Conservation (phyloP, 2,888 invertebrate genomes). For the Chalcosyrphus nemorum region DNA sequence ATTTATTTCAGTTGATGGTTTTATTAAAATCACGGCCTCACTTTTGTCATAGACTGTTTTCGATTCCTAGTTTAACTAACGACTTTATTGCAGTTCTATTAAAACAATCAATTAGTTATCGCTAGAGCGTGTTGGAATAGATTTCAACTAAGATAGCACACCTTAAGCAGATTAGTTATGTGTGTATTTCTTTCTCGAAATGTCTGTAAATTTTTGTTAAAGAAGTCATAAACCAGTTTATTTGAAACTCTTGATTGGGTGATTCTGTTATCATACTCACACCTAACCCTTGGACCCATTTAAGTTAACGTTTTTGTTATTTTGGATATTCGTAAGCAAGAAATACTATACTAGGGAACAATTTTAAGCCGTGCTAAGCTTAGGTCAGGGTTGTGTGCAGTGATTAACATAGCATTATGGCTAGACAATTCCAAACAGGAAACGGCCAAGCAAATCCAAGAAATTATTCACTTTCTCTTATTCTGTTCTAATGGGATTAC, state of each 20-base stretch:
- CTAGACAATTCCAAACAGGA: too few species aligned
- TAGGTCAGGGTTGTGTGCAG: too few species aligned
- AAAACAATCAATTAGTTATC: neutral
- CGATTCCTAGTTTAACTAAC: too few species aligned
- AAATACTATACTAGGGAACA: neutral
- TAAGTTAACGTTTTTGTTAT: too few species aligned
- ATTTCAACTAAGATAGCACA: neutral
- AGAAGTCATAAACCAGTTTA: neutral
- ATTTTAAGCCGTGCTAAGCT: neutral
- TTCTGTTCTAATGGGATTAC: slow-evolving; percentile 34
- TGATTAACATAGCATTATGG: too few species aligned
- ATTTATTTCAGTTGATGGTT: too few species aligned
- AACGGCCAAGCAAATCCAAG: too few species aligned
- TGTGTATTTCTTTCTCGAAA: too few species aligned
- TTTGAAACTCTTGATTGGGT: neutral
- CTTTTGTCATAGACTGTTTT: too few species aligned
- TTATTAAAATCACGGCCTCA: too few species aligned
- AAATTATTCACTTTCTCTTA: slow-evolving; percentile 8
- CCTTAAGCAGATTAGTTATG: neutral
- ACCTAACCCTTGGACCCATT: too few species aligned
- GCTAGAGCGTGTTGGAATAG: neutral
- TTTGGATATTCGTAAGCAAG: too few species aligned
- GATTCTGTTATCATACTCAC: neutral
- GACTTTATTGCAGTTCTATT: neutral
- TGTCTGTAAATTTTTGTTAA: neutral